These are phyloP conservation scores for Achroia grisella DNA, from an alignment of 1,140 invertebrate genomes.

Conservation along the genomic window DNA sequence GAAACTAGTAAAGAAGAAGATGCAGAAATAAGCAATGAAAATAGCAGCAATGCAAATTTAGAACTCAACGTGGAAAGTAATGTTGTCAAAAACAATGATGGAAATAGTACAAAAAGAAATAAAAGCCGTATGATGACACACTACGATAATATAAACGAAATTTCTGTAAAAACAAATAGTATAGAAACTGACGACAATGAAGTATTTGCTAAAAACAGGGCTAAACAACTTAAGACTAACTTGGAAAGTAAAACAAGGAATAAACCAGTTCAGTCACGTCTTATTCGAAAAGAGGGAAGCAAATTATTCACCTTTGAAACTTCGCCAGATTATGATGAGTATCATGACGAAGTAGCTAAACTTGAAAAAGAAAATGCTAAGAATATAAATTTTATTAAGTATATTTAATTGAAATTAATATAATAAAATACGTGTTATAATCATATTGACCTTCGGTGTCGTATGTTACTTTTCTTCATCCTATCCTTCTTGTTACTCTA, in stretches of 20 bases:
- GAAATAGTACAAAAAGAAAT: too few relatives aligned
- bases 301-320: conserved; percentile 12
- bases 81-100: too few relatives aligned
- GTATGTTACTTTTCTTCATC: too few relatives aligned
- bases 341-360: conserved; percentile 13
- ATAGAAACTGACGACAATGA: not conserved
- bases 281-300: conserved; percentile 12
- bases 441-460: too few relatives aligned
- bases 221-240: not conserved
- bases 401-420: too few relatives aligned
- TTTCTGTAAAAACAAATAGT: not conserved
- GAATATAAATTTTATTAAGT: too few relatives aligned
- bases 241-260: not conserved
- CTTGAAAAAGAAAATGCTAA: conserved; percentile 1
- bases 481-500: too few relatives aligned
- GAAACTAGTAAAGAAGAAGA: not conserved
- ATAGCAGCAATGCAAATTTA: not conserved
- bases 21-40: not conserved
- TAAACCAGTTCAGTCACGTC: not conserved
- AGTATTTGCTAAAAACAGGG: not conserved
- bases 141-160: too few relatives aligned
- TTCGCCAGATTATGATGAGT: conserved; percentile 18
- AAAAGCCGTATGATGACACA: too few relatives aligned
- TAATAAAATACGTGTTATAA: too few relatives aligned
- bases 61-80: not conserved